Conservation (phyloP, 1,140 invertebrate species). For the Orchesella cincta region DNA sequence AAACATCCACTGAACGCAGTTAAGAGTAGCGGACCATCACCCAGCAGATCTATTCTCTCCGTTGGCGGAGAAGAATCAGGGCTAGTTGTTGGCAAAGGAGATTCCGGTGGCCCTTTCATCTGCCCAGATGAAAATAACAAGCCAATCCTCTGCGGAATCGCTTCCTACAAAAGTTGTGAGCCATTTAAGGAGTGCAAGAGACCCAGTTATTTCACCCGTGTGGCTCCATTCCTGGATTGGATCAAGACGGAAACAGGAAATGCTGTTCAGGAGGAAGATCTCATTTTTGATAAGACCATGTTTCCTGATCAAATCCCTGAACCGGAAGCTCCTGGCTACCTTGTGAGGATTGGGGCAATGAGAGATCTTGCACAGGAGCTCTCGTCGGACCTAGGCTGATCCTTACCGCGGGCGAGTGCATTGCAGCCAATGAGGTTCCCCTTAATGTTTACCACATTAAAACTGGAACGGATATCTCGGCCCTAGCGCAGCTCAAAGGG, state of each 20-base stretch:
- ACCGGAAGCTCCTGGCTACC: background rate
- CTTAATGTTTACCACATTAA: no score
- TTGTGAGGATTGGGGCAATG: constrained; percentile 25
- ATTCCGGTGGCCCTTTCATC: constrained; percentile 11
- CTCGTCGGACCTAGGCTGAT: background rate
- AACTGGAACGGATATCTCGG: no score
- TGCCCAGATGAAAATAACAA: constrained; percentile 18
- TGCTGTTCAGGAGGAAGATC: constrained; percentile 18
- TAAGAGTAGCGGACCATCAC: background rate
- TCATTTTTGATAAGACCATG: constrained; percentile 17
- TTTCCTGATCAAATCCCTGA: background rate
- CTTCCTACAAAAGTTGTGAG: constrained; percentile 20
- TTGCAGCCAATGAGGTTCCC: background rate
- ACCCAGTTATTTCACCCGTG: background rate
- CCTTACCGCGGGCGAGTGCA: constrained; percentile 14
- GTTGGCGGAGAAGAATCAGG: constrained; percentile 7
- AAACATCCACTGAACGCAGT: constrained; percentile 13
- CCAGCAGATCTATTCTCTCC: background rate
- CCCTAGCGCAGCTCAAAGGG: no score
- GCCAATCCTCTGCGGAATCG: constrained; percentile 21
- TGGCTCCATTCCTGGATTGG: background rate
- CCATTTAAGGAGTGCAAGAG: background rate
- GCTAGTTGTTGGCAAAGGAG: constrained; percentile 25
- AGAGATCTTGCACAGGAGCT: constrained; percentile 22
- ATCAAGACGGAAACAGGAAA: no score